These are phyloP conservation scores for Gymnoscopelus braueri DNA, from an alignment of 2,797 vertebrate genomes.

Conservation along the genomic window DNA sequence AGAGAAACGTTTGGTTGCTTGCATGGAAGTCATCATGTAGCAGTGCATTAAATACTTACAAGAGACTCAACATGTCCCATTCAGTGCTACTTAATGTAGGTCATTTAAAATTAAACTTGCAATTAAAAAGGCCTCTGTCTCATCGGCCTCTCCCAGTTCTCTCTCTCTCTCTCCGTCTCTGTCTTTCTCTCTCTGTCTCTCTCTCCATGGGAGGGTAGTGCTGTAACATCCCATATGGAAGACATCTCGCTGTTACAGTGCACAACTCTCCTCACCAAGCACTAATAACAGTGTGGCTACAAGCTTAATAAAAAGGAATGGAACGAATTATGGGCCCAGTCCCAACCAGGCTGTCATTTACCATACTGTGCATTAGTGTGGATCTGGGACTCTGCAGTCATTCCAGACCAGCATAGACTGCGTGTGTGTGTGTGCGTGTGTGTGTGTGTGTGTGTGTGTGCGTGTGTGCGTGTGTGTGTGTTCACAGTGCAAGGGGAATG, in stretches of 20 bases:
- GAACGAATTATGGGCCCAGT: slow-evolving; percentile 76
- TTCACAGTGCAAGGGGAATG: slow-evolving; percentile 20
- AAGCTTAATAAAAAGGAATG: slow-evolving; percentile 81
- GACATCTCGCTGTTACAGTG: slow-evolving; percentile 70
- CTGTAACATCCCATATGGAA: slow-evolving; percentile 79
- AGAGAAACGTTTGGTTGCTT: slow-evolving; percentile 2
- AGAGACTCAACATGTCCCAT: slow-evolving; percentile 29
- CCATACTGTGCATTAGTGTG: slow-evolving; percentile 56
- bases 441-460: no score
- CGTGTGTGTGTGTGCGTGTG: slow-evolving; percentile 23
- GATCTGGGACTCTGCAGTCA: slow-evolving; percentile 51
- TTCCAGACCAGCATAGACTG: slow-evolving; percentile 60
- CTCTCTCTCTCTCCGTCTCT: slow-evolving; percentile 49
- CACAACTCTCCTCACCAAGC: slow-evolving; percentile 63
- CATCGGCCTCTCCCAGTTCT: slow-evolving; percentile 25
- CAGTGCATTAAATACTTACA: slow-evolving; percentile 33
- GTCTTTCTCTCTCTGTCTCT: slow-evolving; percentile 33
- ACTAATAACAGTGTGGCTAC: slow-evolving; percentile 79
- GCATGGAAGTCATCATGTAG: slow-evolving; percentile 15
- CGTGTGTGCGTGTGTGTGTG: no score
- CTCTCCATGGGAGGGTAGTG: slow-evolving; percentile 49
- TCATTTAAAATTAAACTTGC: slow-evolving; percentile 53
- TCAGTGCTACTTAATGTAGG: slow-evolving; percentile 50
- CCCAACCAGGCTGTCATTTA: slow-evolving; percentile 66
- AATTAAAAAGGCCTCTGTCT: slow-evolving; percentile 50